Evolutionary conservation across 1,140 invertebrate genomes (phyloP).

Genomic region (Luehdorfia chinensis): DNA sequence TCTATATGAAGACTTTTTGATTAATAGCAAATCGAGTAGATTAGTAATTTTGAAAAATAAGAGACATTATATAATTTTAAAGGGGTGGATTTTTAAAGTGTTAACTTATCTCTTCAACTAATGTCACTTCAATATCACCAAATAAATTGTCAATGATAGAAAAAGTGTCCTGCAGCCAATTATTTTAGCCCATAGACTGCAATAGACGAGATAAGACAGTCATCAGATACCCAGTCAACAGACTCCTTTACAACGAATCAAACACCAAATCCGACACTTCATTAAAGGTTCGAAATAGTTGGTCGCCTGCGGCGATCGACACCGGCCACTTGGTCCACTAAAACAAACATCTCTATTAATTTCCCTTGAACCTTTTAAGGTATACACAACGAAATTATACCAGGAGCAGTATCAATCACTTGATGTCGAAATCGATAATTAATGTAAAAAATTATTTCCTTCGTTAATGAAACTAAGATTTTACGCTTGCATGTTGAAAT

Average conservation of each 20-base stretch:
- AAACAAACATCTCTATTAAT: conserved; percentile 74
- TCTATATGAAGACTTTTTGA: no score
- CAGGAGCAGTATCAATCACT: conserved; percentile 57
- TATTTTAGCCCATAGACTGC: conserved; percentile 28
- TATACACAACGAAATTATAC: conserved; percentile 39
- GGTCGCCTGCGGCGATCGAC: conserved; percentile 56
- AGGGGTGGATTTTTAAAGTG: no score
- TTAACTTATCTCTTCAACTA: no score
- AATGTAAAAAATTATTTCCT: conserved; percentile 45
- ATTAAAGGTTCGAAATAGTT: conserved; percentile 52
- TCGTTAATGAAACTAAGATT: no score
- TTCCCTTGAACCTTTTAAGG: conserved; percentile 38
- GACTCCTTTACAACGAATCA: conserved; percentile 33
- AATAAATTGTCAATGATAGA: no score
- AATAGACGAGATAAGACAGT: background rate
- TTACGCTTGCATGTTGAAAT: no score
- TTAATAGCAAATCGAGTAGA: no score
- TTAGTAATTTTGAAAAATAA: no score
- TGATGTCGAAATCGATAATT: conserved; percentile 46
- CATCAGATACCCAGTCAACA: background rate
- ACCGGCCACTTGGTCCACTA: conserved; percentile 29
- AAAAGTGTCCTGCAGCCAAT: no score
- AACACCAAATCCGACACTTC: conserved; percentile 55
- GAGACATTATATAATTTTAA: no score
- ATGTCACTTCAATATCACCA: no score